These are phyloP conservation scores for Physeter macrocephalus DNA, from an alignment of 2,113 vertebrate genomes.

Conservation along the genomic window DNA sequence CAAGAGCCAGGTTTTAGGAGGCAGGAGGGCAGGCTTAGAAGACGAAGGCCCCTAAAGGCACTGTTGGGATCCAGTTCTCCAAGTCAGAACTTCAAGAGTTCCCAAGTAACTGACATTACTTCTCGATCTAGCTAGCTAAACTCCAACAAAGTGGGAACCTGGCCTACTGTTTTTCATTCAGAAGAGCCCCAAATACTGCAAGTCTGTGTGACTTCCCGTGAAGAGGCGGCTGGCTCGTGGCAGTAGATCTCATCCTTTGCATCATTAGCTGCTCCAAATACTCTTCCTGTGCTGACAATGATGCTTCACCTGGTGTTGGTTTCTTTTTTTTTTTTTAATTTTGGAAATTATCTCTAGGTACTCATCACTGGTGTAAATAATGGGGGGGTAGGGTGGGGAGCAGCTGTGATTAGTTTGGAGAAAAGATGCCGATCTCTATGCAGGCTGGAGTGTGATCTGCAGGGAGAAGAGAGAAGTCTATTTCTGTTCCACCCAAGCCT, in stretches of 20 bases:
- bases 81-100: background rate
- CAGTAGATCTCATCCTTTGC: background rate
- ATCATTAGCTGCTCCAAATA: background rate
- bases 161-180: background rate
- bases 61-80: background rate
- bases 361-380: background rate
- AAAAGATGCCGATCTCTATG: background rate
- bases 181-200: background rate
- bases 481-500: background rate
- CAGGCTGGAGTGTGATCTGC: background rate
- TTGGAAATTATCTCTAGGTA: background rate
- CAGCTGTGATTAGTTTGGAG: background rate
- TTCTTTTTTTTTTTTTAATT: background rate
- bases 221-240: background rate
- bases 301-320: background rate
- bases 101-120: background rate
- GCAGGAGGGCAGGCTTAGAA: background rate
- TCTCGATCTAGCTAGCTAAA: background rate
- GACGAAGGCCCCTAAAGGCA: background rate
- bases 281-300: background rate
- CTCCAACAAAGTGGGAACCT: background rate
- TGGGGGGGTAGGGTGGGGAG: background rate
- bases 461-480: background rate
- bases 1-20: background rate
- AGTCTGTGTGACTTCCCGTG: background rate